A percentile compares a stretch with the other conserved stretches of the same genome.
These are phyloP conservation scores for Rhabdomys dilectus DNA, from an alignment of 2,113 vertebrate species.

Conservation along the genomic window DNA sequence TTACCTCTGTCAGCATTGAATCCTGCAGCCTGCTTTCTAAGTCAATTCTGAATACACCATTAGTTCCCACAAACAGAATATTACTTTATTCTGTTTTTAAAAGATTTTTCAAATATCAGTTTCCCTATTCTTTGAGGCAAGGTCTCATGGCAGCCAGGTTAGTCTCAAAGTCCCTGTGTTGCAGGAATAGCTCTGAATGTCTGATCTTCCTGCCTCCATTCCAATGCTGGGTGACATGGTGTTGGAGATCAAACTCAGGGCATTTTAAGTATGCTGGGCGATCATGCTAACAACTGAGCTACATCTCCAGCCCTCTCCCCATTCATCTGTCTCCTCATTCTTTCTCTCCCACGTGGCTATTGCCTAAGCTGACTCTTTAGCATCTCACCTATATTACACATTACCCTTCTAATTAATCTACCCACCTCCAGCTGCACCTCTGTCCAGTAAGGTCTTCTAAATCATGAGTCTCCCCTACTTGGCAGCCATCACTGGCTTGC, in stretches of 20 bases:
- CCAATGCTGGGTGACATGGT: background rate
- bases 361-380: background rate
- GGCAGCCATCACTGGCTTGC: background rate
- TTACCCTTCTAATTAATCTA: background rate
- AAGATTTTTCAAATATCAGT: background rate
- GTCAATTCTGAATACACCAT: background rate
- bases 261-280: background rate
- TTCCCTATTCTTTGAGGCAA: background rate
- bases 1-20: background rate
- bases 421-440: background rate
- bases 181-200: background rate
- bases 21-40: background rate
- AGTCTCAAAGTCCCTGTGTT: background rate
- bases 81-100: background rate
- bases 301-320: background rate
- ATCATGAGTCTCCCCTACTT: background rate
- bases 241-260: background rate
- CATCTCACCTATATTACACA: background rate
- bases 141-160: background rate
- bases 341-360: background rate
- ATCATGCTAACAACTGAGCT: background rate
- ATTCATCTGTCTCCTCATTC: background rate
- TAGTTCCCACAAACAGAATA: background rate
- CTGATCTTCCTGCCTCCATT: background rate
- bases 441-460: background rate